phyloP scores from a whole-genome alignment of 2,797 vertebrate genomes.

The Etheostoma perlongum region DNA sequence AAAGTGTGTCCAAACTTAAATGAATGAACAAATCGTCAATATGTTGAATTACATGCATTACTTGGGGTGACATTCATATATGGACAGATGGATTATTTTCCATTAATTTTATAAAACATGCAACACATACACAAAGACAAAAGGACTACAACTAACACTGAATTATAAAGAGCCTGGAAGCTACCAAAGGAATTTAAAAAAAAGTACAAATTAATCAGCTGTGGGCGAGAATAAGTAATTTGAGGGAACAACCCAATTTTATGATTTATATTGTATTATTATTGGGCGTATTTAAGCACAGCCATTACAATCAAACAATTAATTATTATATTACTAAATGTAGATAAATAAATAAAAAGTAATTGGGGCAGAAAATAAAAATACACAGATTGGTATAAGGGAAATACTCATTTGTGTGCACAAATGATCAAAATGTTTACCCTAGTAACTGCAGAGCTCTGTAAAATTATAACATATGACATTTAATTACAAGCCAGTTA shows the following conservation, averaged over 20 bases:
- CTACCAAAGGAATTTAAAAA: constrained; percentile 2
- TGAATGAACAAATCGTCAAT: not conserved
- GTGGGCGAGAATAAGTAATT: not conserved
- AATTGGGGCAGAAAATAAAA: not conserved
- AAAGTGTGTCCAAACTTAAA: no score
- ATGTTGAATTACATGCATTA: constrained; percentile 21
- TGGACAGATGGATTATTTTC: not conserved
- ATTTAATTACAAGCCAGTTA: constrained; percentile 4
- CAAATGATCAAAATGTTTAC: not conserved
- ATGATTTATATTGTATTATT: not conserved
- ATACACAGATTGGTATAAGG: not conserved
- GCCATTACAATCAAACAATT: constrained; percentile 1
- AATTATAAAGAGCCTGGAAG: constrained; percentile 23
- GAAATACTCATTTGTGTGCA: not conserved
- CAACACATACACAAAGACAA: constrained; percentile 6
- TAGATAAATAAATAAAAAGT: constrained; percentile 10
- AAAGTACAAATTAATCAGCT: not conserved
- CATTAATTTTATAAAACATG: constrained; percentile 4
- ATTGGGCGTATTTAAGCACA: not conserved
- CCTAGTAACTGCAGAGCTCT: constrained; percentile 17
- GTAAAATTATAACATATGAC: not conserved
- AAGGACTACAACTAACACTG: constrained; percentile 6
- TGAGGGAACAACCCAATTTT: not conserved
- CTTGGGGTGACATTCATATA: constrained; percentile 1
- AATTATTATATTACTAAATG: constrained; percentile 7